These are phyloP conservation scores for Capreolus pygargus DNA, from an alignment of 2,113 vertebrate genomes.

Conservation along the genomic window DNA sequence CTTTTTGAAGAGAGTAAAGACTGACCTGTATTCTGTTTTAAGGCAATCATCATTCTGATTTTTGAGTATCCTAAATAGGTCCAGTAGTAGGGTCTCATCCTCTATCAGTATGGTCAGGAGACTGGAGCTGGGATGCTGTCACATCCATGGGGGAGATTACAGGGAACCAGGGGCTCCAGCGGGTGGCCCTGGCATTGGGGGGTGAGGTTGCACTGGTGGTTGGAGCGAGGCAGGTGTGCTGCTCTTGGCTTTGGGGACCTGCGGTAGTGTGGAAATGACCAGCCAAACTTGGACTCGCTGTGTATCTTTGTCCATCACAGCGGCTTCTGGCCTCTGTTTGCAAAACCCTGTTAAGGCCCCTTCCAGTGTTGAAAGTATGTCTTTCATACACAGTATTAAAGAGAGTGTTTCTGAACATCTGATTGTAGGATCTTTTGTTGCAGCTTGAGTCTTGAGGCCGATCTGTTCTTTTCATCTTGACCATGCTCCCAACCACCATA, in stretches of 20 bases:
- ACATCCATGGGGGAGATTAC: rapidly evolving
- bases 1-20: neutral
- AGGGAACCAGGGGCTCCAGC: neutral
- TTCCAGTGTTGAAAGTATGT: neutral
- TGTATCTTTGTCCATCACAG: rapidly evolving
- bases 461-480: neutral
- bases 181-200: rapidly evolving
- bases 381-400: neutral
- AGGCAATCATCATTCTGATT: neutral
- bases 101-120: rapidly evolving
- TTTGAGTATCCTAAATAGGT: neutral
- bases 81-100: neutral
- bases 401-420: neutral
- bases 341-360: neutral
- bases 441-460: neutral
- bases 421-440: neutral
- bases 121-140: rapidly evolving
- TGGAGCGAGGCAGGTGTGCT: neutral
- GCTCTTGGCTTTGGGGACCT: neutral
- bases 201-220: neutral
- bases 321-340: rapidly evolving
- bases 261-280: rapidly evolving
- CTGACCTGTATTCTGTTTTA: neutral
- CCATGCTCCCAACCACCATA: neutral
- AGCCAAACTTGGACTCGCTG: rapidly evolving